Evolutionary conservation across 2,888 invertebrate genomes (phyloP), one percentile per base, ranked within the genome.

Genomic region (Pheosia gnoma): DNA sequence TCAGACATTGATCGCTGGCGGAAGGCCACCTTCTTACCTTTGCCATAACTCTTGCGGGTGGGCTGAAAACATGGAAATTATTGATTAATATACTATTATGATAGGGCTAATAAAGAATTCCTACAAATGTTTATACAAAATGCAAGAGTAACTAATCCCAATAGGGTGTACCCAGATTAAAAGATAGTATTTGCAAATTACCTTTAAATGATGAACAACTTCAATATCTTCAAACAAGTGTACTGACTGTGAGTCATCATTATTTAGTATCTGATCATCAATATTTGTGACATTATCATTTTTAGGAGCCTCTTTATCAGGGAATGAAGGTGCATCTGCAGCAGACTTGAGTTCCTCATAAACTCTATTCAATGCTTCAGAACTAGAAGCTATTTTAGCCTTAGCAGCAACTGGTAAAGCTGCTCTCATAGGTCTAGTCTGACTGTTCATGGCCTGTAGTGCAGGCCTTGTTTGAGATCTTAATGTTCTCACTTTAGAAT

Each of bases 211-310:
- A 81, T 92, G 90, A 54, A 90, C 74, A 62, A 91, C 43, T 74
- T 91, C 92, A 73, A 93, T 83, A 77, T 93, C 93, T 76, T 93
- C 92, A 87, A 93, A 93, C 67, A 93, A 80, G 78, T 91, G 91
- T 1, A 93, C 87, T 52, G 91, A 91, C 45, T 88, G 74, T 8
- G 80, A 78, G 66, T 90, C 89, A 58, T 85, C 85, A 70, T 86
- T 71, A 65, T 73, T 66, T 11, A 65, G 54, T 38, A 67, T 63
- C 45, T 70, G 51, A 43, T 84, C 79, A 58, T 75, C 78, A 36
- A 80, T 59, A 70, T 83, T 76, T 7, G 80, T 82, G 47, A 59
- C 62, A 47, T 75, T 79, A 11, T 61, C 58, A 64, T 75, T 80
- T 10, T 62, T 58, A 64, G 4, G 58, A 36, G 58, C 36, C 60